Base-by-base conservation (phyloP, 2,888 invertebrate species). In the Euzetes globulus region DNA sequence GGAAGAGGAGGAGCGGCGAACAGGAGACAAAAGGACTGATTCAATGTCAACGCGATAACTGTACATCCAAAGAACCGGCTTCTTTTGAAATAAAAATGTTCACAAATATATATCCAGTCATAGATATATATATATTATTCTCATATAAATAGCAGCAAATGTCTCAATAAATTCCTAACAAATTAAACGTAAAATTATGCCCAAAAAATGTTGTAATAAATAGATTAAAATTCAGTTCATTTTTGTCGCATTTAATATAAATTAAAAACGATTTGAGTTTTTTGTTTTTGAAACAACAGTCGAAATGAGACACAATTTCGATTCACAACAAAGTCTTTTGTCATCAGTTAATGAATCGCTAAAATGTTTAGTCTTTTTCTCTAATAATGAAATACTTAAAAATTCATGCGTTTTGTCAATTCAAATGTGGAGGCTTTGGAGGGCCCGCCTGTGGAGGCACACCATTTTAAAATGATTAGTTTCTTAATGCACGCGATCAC, bases 401-500 rank as follows among this genome's bases (percentile, higher is more conserved):
- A 65, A 65, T 17, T 65, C n/a, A 65, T 33, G 58, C 13, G 19
- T 19, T 27, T 37, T 65, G 19, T 33, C 9, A 33, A 25, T 25
- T 19, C 7, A 19, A 4, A 41, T 65, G 33, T 58, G 63, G 63
- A 37, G 37, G 33, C 25, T 47, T 27, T 25, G 47, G 47, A 41
- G 41, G 41, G 41, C 41, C 41, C 41, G 41, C 41, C 41, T 41
- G 41, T 41, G 41, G 41, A 70, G 70, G 70, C 70, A 70, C 47
- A 70, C 70, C 70, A 70, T 70, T 25, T 37, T 17, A 37, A 60
- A 60, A 70, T 70, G 70, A 70, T 70, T 70, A 70, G 70, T 70
- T 70, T 70, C 47, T 70, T 70, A 70, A 70, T 70, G 70, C 70
- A 70, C 70, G 47, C 70, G 37, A 70, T 70, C 70, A 70, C 70